Base-by-base conservation (phyloP, 1,140 invertebrate species). In the Pseudomyrmex sp. region DNA sequence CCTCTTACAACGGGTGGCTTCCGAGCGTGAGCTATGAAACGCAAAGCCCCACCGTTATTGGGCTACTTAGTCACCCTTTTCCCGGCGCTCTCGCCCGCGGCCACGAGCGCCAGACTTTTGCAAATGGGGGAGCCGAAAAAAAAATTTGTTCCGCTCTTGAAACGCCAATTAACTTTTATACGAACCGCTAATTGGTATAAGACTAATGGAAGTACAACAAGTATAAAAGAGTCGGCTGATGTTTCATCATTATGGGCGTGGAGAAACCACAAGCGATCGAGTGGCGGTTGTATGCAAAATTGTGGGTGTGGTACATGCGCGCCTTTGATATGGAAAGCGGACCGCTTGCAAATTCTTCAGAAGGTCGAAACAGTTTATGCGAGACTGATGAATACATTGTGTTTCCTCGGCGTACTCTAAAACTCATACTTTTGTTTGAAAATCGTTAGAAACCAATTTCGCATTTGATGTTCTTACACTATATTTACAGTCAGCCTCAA, bases 271-370 rank as follows among this genome's bases (percentile, higher is more conserved):
- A 54, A 74, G 48, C 70, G 69, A 82, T 82, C 59, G 79, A 54
- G 9, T 35, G 46, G 44, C 2, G 72, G 79, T 82, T 75, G 79
- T 75, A 48, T 56, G 79, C 20, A 72, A 80, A 80, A 80, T 75
- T 63, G 35, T 35, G 35, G 79, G 23, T 52, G 63, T 59, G 69
- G 12, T 54, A n/a, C 18, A 58, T 62, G 48, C 13, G 3, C 7
- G 12, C 66, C 83, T 84, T 84, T 84, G 83, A 84, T 70, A 84
- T 84, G 83, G 75, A 80, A 84, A 84, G 4, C 66, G 48, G 35
- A 35, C 48, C 58, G 50, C 48, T 56, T 80, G 66, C 76, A 65
- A 84, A 84, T 84, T 69, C 76, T 80, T 80, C 13, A 50, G 77
- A 65, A 46, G 50, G 46, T 35, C 75, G 13, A 75, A 54, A 84